These are phyloP conservation scores for Acropora tenuis DNA, from an alignment of 64 coral and sea anemone genomes.

Conservation along the genomic window DNA sequence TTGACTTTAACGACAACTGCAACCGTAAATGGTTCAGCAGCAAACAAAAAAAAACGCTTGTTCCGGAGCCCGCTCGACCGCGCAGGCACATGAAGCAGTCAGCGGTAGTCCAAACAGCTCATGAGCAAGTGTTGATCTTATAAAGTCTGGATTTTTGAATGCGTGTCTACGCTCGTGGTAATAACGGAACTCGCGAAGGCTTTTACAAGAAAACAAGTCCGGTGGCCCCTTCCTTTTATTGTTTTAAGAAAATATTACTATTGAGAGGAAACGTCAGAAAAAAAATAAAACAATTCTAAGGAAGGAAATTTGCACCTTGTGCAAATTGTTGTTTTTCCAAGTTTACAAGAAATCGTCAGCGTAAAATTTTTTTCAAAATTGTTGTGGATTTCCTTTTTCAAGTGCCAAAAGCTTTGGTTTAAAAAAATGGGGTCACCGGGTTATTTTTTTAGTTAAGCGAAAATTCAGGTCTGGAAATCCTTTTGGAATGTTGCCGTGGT, in stretches of 20 bases:
- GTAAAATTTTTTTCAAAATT: neutral
- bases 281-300: neutral
- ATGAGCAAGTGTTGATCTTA: neutral
- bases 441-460: neutral
- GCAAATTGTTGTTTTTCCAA: neutral
- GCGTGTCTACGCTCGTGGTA: neutral
- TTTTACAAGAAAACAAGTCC: slow-evolving; percentile 1
- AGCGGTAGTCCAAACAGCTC: slow-evolving; percentile 7
- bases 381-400: neutral
- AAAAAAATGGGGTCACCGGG: neutral
- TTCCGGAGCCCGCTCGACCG: neutral
- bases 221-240: slow-evolving; percentile 2
- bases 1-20: no score
- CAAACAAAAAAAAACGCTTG: neutral
- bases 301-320: neutral
- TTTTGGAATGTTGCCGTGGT: neutral
- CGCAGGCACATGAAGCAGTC: neutral
- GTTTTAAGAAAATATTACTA: neutral
- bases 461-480: neutral
- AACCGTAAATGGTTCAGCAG: neutral
- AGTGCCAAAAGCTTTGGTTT: neutral
- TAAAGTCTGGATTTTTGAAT: neutral
- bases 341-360: neutral
- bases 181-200: neutral
- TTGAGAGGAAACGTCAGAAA: neutral